Evolutionary conservation across 2,888 invertebrate genomes (phyloP).

Genomic region (Nomada lathburiana): DNA sequence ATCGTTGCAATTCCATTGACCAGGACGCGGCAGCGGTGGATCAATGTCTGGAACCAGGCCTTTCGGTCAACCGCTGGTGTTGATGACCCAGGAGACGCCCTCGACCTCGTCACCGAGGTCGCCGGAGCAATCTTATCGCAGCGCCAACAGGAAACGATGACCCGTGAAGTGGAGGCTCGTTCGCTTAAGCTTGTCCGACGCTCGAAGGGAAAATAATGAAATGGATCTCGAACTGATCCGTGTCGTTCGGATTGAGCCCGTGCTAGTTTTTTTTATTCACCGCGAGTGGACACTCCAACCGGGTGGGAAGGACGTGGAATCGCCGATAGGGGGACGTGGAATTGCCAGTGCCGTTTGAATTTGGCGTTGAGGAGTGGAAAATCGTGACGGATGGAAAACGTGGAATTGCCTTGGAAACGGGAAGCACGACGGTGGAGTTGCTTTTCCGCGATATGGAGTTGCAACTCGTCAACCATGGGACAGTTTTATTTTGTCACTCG

Average conservation of each 20-base stretch:
- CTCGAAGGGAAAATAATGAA: not conserved
- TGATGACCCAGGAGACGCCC: conserved; percentile 78
- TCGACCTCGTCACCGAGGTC: conserved; percentile 73
- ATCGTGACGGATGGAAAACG: not conserved
- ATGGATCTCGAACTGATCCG: not conserved
- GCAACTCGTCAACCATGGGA: no score
- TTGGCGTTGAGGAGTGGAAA: not conserved
- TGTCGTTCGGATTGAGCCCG: no score
- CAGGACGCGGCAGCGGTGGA: conserved; percentile 82
- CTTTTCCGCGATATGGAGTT: no score
- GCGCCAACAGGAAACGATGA: conserved; percentile 84
- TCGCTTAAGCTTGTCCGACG: not conserved
- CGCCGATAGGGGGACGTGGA: not conserved
- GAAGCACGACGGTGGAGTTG: not conserved
- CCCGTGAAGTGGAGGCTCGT: conserved; percentile 63
- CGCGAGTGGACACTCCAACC: not conserved
- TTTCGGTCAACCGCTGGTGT: conserved; percentile 92
- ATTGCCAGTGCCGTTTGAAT: no score
- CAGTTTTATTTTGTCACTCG: no score
- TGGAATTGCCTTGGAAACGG: not conserved
- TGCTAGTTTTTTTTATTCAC: not conserved
- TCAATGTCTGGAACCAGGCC: conserved; percentile 87
- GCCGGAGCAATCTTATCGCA: conserved; percentile 67
- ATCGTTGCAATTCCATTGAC: conserved; percentile 64
- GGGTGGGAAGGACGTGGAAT: not conserved